These are phyloP conservation scores for Drosophila mimica DNA, from an alignment of 2,888 invertebrate genomes.

Conservation along the genomic window DNA sequence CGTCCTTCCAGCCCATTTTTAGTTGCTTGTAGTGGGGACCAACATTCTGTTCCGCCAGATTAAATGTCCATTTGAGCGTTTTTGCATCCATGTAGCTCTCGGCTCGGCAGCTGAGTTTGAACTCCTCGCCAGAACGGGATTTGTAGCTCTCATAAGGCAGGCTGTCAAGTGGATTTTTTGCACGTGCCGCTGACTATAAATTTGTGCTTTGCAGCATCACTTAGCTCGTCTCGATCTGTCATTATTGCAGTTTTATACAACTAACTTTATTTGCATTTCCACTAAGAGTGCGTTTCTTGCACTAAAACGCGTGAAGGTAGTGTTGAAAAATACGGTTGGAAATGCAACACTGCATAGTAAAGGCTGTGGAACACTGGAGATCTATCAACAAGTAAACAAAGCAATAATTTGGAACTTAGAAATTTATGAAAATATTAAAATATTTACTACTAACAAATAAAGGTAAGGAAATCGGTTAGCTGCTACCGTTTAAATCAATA, in stretches of 20 bases:
- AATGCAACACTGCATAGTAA: slow-evolving; percentile 29
- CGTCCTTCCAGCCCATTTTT: slow-evolving; percentile 88
- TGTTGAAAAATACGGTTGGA: background rate
- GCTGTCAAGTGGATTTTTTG: slow-evolving; percentile 82
- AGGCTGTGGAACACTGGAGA: slow-evolving; percentile 26
- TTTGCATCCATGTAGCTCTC: slow-evolving; percentile 82
- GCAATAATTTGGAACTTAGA: background rate
- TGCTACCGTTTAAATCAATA: too few relatives aligned
- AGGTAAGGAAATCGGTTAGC: background rate
- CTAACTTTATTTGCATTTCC: background rate
- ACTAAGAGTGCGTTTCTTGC: slow-evolving; percentile 3
- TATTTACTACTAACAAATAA: background rate
- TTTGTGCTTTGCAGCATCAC: slow-evolving; percentile 80
- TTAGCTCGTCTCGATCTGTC: slow-evolving; percentile 71
- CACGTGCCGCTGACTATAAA: slow-evolving; percentile 79
- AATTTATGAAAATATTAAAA: background rate
- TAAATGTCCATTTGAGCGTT: slow-evolving; percentile 84
- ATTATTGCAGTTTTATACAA: slow-evolving; percentile 46
- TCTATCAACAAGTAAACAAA: slow-evolving; percentile 46
- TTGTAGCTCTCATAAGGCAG: slow-evolving; percentile 73
- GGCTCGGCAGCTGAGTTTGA: slow-evolving; percentile 76
- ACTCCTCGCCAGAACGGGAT: slow-evolving; percentile 61
- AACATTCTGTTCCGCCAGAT: slow-evolving; percentile 84
- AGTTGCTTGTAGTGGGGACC: slow-evolving; percentile 81
- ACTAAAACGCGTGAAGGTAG: slow-evolving; percentile 51